Evolutionary conservation across 2,888 invertebrate species (phyloP), one percentile per base, ranked within the genome.

Genomic region (Anarsia innoxiella): DNA sequence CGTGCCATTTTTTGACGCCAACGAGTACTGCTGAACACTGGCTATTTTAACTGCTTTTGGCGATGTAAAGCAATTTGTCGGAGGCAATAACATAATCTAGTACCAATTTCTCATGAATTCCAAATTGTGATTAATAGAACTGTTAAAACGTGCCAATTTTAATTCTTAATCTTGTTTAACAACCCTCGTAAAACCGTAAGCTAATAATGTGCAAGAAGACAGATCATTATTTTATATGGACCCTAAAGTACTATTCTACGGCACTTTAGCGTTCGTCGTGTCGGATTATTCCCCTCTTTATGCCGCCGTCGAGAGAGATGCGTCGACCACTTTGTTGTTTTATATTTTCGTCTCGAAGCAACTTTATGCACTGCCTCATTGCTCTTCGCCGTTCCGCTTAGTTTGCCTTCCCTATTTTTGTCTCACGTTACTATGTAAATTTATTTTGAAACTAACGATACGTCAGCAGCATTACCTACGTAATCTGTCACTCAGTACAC

Each of bases 281-380:
- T 65, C 64, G 65, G 69, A 79, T 77, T 77, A 80, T 77, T 72
- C 67, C 68, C 72, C 71, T 65, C 67, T 77, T 76, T 69, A 73
- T 68, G 67, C 62, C n/a, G 61, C 19, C n/a, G 62, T 60, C 65
- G 66, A 70, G 69, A 66, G 67, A 64, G 69, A 75, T 79, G 75
- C 74, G 72, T 72, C 76, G 68, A 76, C 76, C 78, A 78, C 80
- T 83, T 80, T 80, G 83, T 84, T 82, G 82, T 83, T 83, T 80
- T 83, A 82, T 82, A 77, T 73, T 74, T n/a, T 67, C 62, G 78
- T 74, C 77, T 73, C 72, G 67, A 46, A 72, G 75, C 71, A 70
- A 74, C 78, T 78, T 77, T 77, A 73, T 76, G 77, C 76, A 70
- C 68, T 76, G 82, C 72, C 76, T 78, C 82, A 80, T 82, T 80